Conservation (phyloP, 2,888 invertebrate genomes). For the Creontiades dilutus region DNA sequence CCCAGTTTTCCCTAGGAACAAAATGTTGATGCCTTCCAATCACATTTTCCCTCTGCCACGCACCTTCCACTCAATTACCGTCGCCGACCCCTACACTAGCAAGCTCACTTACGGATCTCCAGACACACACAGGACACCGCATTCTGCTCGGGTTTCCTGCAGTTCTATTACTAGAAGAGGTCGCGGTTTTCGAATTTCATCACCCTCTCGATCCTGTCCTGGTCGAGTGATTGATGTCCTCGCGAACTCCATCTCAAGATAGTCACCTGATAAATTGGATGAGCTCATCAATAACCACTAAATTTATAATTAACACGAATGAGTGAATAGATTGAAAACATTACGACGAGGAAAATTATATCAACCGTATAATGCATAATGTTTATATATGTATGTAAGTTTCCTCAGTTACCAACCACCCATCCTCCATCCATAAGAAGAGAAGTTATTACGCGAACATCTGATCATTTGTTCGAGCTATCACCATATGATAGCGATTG, state of each 20-base stretch:
- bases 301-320: no score
- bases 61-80: slow-evolving; percentile 27
- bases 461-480: no score
- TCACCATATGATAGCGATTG: no score
- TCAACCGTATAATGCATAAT: background rate
- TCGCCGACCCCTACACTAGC: background rate
- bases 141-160: slow-evolving; percentile 1
- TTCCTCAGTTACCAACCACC: no score
- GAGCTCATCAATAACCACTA: no score
- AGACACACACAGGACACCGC: background rate
- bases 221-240: background rate
- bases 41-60: slow-evolving; percentile 35
- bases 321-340: background rate
- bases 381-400: no score
- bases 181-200: slow-evolving; percentile 21
- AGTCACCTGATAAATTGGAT: no score
- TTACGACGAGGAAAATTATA: background rate
- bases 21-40: slow-evolving; percentile 47
- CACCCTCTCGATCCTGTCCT: background rate
- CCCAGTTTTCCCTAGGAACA: slow-evolving; percentile 50
- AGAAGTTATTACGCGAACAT: no score
- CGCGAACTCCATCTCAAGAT: background rate
- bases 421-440: no score
- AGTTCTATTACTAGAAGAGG: slow-evolving; percentile 5
- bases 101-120: background rate